phyloP scores from a whole-genome alignment of 2,888 invertebrate genomes.

The Chymomyza caudatula region DNA sequence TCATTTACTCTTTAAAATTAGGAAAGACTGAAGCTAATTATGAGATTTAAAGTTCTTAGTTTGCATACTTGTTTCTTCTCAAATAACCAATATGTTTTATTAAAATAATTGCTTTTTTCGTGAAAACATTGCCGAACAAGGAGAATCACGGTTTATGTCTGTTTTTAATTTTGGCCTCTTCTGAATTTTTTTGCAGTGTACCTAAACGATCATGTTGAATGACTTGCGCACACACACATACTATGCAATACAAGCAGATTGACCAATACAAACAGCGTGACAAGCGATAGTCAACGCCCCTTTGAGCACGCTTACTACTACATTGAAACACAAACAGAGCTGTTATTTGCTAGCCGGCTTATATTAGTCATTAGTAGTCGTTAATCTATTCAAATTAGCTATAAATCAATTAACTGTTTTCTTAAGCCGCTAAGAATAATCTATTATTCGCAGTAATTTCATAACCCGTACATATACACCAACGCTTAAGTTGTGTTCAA shows the following conservation, averaged over 20 bases:
- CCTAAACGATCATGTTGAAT: conserved; percentile 17
- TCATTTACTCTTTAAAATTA: no score
- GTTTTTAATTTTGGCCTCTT: no score
- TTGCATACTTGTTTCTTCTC: no score
- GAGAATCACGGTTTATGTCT: no score
- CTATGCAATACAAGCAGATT: conserved; percentile 3
- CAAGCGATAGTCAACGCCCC: conserved; percentile 46
- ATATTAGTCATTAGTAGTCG: conserved; percentile 50
- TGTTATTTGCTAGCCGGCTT: conserved; percentile 39
- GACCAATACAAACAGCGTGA: conserved; percentile 53
- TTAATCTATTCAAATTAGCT: conserved; percentile 62
- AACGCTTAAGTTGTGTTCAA: not conserved
- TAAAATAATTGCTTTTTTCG: no score
- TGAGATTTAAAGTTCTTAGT: no score
- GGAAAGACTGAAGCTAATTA: no score
- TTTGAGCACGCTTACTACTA: conserved; percentile 20
- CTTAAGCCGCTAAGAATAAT: conserved; percentile 18
- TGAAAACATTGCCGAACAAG: no score
- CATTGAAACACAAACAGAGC: conserved; percentile 1
- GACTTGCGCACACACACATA: conserved; percentile 2
- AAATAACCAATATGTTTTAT: no score
- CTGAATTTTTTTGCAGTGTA: conserved; percentile 38
- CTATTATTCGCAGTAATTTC: no score
- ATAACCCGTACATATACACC: no score
- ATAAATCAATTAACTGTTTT: conserved; percentile 55